Conservation (phyloP, 2,797 vertebrate genomes). For the Heterohyrax brucei region DNA sequence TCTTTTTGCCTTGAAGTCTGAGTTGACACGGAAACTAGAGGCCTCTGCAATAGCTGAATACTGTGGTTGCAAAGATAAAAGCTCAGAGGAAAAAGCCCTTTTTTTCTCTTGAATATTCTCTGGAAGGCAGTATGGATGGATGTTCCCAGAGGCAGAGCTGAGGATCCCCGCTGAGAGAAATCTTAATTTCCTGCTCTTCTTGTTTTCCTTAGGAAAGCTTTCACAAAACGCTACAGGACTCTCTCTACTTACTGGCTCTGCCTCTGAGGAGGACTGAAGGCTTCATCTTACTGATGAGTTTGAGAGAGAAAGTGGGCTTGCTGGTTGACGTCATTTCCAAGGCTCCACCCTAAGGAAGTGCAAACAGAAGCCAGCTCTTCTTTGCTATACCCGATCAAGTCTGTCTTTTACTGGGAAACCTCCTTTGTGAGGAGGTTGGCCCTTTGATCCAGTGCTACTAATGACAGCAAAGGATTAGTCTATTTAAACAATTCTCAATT, state of each 20-base stretch:
- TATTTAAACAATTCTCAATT: neutral
- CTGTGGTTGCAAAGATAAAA: neutral
- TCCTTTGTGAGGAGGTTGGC: too few species aligned
- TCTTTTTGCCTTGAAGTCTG: neutral
- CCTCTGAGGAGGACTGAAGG: neutral
- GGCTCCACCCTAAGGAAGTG: neutral
- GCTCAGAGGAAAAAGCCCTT: neutral
- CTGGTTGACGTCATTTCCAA: neutral
- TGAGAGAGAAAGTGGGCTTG: neutral
- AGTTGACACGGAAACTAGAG: neutral
- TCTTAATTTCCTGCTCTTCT: neutral
- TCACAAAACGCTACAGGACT: neutral
- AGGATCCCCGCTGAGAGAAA: neutral
- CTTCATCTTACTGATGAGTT: neutral
- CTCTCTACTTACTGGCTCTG: neutral
- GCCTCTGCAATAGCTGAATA: neutral
- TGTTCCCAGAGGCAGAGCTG: neutral
- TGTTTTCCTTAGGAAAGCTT: neutral
- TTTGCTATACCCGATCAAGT: accelerated
- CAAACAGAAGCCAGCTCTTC: accelerated
- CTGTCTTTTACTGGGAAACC: neutral
- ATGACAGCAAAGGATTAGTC: too few species aligned
- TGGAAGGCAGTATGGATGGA: neutral
- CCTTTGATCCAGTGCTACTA: neutral
- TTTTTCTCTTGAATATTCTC: neutral